These are phyloP conservation scores for Albula goreensis DNA, from an alignment of 2,113 vertebrate species.

Conservation along the genomic window DNA sequence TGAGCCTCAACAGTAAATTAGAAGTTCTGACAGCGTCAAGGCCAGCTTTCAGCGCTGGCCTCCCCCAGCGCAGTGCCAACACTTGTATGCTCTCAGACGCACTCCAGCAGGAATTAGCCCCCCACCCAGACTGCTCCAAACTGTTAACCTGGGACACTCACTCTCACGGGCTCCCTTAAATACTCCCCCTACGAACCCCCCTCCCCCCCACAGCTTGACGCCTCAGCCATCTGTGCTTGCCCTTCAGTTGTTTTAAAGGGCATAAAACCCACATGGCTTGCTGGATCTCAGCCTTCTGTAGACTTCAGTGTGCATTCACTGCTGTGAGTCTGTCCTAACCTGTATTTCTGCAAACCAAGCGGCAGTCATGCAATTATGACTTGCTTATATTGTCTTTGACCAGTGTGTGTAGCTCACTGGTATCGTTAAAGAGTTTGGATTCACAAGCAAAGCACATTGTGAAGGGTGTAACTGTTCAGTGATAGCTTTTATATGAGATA, in stretches of 20 bases:
- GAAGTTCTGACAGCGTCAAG: background rate
- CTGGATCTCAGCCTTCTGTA: slow-evolving; percentile 18
- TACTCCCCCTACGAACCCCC: background rate
- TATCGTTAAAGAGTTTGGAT: too few relatives aligned
- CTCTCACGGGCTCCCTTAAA: background rate
- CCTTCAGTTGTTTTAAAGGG: background rate
- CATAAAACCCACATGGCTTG: background rate
- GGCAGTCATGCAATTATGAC: too few relatives aligned
- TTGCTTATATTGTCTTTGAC: too few relatives aligned
- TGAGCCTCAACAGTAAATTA: background rate
- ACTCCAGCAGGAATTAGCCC: too few relatives aligned
- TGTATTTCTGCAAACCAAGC: too few relatives aligned
- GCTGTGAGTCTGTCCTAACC: too few relatives aligned
- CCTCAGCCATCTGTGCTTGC: slow-evolving; percentile 17
- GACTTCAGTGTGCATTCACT: too few relatives aligned
- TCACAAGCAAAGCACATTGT: too few relatives aligned
- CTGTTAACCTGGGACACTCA: background rate
- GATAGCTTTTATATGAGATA: too few relatives aligned
- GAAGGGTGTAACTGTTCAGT: too few relatives aligned
- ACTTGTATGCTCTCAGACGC: too few relatives aligned
- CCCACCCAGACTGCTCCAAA: background rate
- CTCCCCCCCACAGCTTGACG: background rate
- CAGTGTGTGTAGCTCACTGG: too few relatives aligned
- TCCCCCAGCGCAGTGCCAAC: background rate
- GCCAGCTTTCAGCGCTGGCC: background rate